A percentile compares a stretch with the other conserved stretches of the same genome.
These are phyloP conservation scores for Andrena dorsata DNA, from an alignment of 2,888 invertebrate species.

Conservation along the genomic window DNA sequence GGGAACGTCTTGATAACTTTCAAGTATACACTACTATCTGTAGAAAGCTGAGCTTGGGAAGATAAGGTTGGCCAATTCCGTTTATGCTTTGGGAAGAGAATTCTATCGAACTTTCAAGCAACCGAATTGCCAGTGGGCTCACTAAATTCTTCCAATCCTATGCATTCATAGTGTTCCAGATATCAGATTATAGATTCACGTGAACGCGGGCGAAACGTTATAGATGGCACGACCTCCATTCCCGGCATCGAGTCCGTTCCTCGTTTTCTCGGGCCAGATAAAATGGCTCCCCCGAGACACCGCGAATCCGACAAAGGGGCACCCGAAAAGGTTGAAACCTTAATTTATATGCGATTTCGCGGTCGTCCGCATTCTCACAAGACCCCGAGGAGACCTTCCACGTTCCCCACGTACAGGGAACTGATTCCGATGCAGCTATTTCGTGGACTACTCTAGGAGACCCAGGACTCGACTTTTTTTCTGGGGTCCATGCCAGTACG, in stretches of 20 bases:
- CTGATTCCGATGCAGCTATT: slow-evolving; percentile 78
- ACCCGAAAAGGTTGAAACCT: slow-evolving; percentile 71
- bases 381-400: slow-evolving; percentile 47
- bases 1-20: too few relatives aligned
- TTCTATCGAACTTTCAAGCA: neutral
- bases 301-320: slow-evolving; percentile 74
- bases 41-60: too few relatives aligned
- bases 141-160: neutral
- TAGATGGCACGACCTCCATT: slow-evolving; percentile 47
- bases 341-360: slow-evolving; percentile 78
- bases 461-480: slow-evolving; percentile 56
- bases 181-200: slow-evolving; percentile 12
- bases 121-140: neutral
- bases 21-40: too few relatives aligned
- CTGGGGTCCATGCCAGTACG: slow-evolving; percentile 66
- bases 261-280: slow-evolving; percentile 30
- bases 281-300: slow-evolving; percentile 55
- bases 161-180: neutral
- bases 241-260: slow-evolving; percentile 26
- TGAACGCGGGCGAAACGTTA: slow-evolving; percentile 19
- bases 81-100: too few relatives aligned
- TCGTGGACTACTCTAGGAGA: slow-evolving; percentile 66
- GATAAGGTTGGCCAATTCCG: too few relatives aligned
- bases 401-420: slow-evolving; percentile 68
- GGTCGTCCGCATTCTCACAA: slow-evolving; percentile 70